These are phyloP conservation scores for Catagonus wagneri DNA, from an alignment of 2,113 vertebrate genomes.

Conservation along the genomic window DNA sequence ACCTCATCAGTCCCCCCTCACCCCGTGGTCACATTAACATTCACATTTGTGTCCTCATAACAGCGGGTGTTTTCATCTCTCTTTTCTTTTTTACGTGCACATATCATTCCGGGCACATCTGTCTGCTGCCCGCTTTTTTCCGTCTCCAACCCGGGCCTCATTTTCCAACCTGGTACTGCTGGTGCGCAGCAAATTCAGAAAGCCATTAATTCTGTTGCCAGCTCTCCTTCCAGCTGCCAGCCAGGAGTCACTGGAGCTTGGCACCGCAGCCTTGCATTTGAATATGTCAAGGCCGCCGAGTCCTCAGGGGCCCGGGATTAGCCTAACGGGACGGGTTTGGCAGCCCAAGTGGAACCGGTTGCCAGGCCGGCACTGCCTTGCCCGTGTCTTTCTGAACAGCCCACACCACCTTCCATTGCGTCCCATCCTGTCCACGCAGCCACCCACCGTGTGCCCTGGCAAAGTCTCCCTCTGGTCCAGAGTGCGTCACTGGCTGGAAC, in stretches of 20 bases:
- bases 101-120: constrained; percentile 31
- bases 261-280: background rate
- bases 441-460: background rate
- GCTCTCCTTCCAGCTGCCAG: constrained; percentile 23
- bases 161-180: background rate
- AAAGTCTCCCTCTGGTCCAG: background rate
- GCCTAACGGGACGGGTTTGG: background rate
- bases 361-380: background rate
- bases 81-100: fast-evolving
- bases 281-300: background rate
- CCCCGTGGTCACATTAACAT: background rate
- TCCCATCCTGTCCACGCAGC: fast-evolving
- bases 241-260: background rate
- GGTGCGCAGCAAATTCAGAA: background rate
- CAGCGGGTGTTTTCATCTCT: background rate
- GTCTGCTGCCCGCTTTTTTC: background rate
- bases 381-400: background rate
- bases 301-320: background rate
- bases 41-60: background rate
- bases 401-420: fast-evolving
- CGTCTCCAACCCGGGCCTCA: background rate
- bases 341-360: background rate
- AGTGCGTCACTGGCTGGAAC: fast-evolving
- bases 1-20: background rate
- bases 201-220: background rate